Evolutionary conservation across 2,113 vertebrate species (phyloP).

Genomic region (Daphoenositta chrysoptera): DNA sequence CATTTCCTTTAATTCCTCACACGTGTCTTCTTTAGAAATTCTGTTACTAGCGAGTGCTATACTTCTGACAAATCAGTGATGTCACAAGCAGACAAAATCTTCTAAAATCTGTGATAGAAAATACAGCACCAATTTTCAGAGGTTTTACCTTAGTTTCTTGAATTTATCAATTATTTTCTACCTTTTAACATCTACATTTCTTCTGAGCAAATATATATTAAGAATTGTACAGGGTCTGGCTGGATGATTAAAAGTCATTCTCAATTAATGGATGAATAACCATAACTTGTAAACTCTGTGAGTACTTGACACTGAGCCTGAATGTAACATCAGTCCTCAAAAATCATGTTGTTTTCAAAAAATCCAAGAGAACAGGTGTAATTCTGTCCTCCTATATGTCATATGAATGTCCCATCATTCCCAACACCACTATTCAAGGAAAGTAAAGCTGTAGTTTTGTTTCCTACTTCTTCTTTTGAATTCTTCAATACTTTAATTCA

Average conservation of each 20-base stretch:
- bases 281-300: not conserved
- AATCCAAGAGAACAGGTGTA: accelerated
- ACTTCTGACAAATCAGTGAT: not conserved
- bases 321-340: not conserved
- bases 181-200: not conserved
- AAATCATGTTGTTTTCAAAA: not conserved
- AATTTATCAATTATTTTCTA: not conserved
- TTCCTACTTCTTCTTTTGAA: not conserved
- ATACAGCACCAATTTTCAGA: not conserved
- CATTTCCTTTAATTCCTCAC: not conserved
- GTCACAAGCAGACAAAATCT: not conserved
- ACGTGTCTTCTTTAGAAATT: not conserved
- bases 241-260: not conserved
- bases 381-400: not conserved
- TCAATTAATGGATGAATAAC: not conserved
- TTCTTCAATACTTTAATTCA: not conserved
- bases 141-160: not conserved
- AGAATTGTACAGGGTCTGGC: not conserved
- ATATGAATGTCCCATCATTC: not conserved
- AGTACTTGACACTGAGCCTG: not conserved
- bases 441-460: not conserved
- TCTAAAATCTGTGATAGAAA: not conserved
- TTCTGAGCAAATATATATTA: not conserved
- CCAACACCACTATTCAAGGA: not conserved
- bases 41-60: not conserved